Evolutionary conservation across 2,888 invertebrate genomes (phyloP).

Genomic region (Scaptomyza polygonia): DNA sequence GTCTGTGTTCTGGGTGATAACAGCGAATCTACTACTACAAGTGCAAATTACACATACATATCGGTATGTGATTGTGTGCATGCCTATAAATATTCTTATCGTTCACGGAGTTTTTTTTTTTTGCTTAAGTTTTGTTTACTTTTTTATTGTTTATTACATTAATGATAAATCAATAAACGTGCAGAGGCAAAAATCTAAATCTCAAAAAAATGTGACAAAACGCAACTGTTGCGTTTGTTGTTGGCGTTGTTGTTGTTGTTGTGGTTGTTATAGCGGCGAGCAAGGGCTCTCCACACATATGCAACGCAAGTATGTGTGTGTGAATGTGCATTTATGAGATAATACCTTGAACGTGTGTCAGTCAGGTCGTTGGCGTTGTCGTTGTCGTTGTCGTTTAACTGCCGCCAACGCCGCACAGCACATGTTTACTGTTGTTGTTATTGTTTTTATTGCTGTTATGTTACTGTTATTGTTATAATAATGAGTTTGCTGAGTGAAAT

Average conservation of each 20-base stretch:
- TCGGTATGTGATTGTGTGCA: not conserved
- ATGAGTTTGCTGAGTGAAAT: conserved; percentile 49
- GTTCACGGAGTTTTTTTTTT: conserved; percentile 27
- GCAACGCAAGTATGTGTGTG: conserved; percentile 13
- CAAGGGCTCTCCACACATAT: conserved; percentile 54
- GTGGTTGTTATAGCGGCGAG: conserved; percentile 42
- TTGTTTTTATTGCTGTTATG: no score
- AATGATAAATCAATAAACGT: conserved; percentile 52
- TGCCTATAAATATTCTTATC: conserved; percentile 28
- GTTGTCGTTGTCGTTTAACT: conserved; percentile 70
- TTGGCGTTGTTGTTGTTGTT: conserved; percentile 34
- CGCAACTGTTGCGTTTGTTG: conserved; percentile 67
- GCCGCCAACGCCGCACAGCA: conserved; percentile 61
- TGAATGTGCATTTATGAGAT: conserved; percentile 65
- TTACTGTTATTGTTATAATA: conserved; percentile 25
- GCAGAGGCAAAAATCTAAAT: conserved; percentile 28
- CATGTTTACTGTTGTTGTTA: conserved; percentile 31
- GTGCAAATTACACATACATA: not conserved
- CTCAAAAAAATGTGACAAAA: conserved; percentile 32
- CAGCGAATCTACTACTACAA: conserved; percentile 8
- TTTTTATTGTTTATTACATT: conserved; percentile 22
- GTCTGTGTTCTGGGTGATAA: conserved; percentile 53
- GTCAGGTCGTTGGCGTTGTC: conserved; percentile 74
- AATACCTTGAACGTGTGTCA: conserved; percentile 80
- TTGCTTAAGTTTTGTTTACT: conserved; percentile 15